These are phyloP conservation scores for Silurus aristotelis DNA, from an alignment of 2,797 vertebrate genomes.

Conservation along the genomic window DNA sequence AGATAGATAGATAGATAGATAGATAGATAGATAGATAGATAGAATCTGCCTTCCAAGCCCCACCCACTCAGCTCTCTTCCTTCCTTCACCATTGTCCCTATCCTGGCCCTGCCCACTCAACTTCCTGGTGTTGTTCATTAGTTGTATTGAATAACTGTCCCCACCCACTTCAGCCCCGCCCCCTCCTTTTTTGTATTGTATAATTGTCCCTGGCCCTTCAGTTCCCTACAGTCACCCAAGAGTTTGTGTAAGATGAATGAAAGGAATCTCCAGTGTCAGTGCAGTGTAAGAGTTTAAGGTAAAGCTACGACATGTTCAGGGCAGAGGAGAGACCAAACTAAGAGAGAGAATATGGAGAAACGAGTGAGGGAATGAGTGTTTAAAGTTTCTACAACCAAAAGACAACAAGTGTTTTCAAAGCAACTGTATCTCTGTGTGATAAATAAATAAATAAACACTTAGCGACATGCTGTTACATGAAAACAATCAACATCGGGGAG, in stretches of 20 bases:
- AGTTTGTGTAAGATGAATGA: not conserved
- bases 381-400: not conserved
- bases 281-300: not conserved
- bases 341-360: not conserved
- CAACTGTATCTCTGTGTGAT: not conserved
- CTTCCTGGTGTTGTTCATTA: not conserved
- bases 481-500: not conserved
- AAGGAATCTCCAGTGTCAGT: not conserved
- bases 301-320: not conserved
- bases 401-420: not conserved
- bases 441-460: not conserved
- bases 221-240: not conserved
- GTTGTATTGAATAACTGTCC: not conserved
- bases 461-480: not conserved
- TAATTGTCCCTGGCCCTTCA: not conserved
- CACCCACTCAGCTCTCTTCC: not conserved
- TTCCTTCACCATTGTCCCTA: not conserved
- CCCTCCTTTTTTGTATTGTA: not conserved
- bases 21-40: not conserved
- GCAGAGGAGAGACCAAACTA: not conserved
- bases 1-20: not conserved
- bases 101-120: not conserved
- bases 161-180: not conserved
- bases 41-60: not conserved
- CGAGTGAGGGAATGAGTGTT: not conserved